Percentiles rank a stretch among this genome's conserved stretches.
These are phyloP conservation scores for Pachliopta kotzebuea DNA, from an alignment of 2,888 invertebrate species.

Conservation along the genomic window DNA sequence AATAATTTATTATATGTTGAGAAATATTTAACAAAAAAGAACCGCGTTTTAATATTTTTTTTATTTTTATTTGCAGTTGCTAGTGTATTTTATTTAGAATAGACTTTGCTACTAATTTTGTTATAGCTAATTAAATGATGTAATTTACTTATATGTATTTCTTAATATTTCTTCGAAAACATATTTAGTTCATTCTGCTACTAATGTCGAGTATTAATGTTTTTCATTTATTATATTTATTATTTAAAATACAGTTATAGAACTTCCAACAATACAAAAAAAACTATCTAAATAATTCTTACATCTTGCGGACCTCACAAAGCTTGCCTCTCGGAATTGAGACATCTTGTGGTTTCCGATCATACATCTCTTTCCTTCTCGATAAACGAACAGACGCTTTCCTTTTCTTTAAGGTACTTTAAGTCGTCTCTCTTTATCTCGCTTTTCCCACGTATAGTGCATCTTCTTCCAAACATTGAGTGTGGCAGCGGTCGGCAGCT, in stretches of 20 bases:
- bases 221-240: not conserved
- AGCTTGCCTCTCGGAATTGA: slow-evolving; percentile 77
- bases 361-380: slow-evolving; percentile 64
- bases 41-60: too few relatives aligned
- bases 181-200: not conserved
- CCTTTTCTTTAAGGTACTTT: slow-evolving; percentile 67
- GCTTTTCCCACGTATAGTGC: slow-evolving; percentile 69
- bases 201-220: not conserved
- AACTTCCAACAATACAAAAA: not conserved
- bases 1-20: too few relatives aligned
- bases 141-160: not conserved
- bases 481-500: slow-evolving; percentile 68
- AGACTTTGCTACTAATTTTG: too few relatives aligned
- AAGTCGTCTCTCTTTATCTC: slow-evolving; percentile 63
- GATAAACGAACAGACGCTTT: slow-evolving; percentile 52
- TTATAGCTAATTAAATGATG: too few relatives aligned
- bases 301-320: slow-evolving; percentile 72
- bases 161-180: not conserved
- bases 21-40: too few relatives aligned
- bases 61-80: too few relatives aligned
- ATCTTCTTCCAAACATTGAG: slow-evolving; percentile 78
- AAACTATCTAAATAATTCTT: slow-evolving; percentile 23
- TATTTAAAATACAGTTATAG: not conserved
- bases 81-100: too few relatives aligned
- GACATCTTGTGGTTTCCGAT: slow-evolving; percentile 81